These are phyloP conservation scores for Smittia sp. DNA, from an alignment of 2,888 invertebrate genomes.

Conservation along the genomic window DNA sequence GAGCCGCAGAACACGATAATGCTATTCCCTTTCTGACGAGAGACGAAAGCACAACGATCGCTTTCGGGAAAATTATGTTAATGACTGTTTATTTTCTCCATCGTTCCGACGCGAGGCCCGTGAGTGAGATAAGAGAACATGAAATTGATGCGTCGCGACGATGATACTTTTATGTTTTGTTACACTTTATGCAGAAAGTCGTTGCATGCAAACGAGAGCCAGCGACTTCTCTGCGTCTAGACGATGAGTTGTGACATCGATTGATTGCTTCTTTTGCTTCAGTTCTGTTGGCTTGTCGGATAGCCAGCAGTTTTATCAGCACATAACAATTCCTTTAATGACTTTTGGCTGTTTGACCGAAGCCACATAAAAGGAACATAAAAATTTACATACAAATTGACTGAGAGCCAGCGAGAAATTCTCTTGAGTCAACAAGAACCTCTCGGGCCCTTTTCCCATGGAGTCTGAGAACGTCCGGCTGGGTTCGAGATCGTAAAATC, in stretches of 20 bases:
- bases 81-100: slow-evolving; percentile 21
- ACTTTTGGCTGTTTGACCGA: slow-evolving; percentile 25
- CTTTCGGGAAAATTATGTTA: slow-evolving; percentile 19
- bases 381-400: slow-evolving; percentile 40
- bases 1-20: slow-evolving; percentile 15
- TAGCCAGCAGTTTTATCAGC: too few relatives aligned
- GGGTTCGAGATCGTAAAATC: neutral
- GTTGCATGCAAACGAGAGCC: too few relatives aligned
- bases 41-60: slow-evolving; percentile 1
- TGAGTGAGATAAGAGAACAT: slow-evolving; percentile 4
- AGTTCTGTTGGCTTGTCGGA: too few relatives aligned
- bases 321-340: slow-evolving; percentile 16
- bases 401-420: slow-evolving; percentile 8
- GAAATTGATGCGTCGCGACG: neutral
- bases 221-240: neutral
- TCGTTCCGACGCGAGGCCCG: neutral
- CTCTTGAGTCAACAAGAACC: neutral
- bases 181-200: neutral
- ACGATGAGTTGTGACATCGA: neutral
- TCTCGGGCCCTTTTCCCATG: neutral
- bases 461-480: neutral
- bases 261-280: too few relatives aligned
- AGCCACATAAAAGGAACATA: slow-evolving; percentile 28
- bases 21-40: neutral
- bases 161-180: neutral